phyloP scores from a whole-genome alignment of 2,797 vertebrate species.

The Trachops cirrhosus region DNA sequence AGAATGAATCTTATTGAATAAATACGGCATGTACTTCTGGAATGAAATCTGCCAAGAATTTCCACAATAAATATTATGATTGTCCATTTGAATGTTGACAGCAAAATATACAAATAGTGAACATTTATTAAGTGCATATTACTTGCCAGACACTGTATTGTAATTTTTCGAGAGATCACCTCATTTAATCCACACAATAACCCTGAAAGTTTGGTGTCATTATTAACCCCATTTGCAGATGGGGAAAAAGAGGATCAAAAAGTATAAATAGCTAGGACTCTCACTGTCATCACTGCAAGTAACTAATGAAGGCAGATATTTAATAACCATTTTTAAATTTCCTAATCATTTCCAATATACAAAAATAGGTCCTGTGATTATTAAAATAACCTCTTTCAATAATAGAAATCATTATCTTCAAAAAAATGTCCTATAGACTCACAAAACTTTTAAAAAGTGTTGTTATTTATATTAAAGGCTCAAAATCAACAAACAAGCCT shows the following conservation, averaged over 20 bases:
- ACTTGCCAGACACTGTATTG: not conserved
- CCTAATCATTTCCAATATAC: not conserved
- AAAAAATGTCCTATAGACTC: not conserved
- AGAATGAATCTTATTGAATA: not conserved
- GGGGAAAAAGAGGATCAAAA: not conserved
- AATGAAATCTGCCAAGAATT: not conserved
- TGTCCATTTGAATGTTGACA: not conserved
- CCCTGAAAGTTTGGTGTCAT: not conserved
- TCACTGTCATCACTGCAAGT: not conserved
- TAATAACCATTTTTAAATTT: not conserved
- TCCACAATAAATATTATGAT: conserved; percentile 13
- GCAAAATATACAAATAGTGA: conserved; percentile 14
- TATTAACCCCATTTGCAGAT: not conserved
- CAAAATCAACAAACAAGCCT: not conserved
- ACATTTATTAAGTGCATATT: not conserved
- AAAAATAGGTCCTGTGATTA: not conserved
- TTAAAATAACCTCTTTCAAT: not conserved
- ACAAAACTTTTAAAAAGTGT: not conserved
- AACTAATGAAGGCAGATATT: not conserved
- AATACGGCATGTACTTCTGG: not conserved
- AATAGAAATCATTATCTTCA: not conserved
- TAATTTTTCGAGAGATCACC: not conserved
- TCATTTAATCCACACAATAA: not conserved
- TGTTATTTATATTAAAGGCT: not conserved
- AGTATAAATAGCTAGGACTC: not conserved